Evolutionary conservation across 2,797 vertebrate species (phyloP).

Genomic region (Cyprinodon diabolis): DNA sequence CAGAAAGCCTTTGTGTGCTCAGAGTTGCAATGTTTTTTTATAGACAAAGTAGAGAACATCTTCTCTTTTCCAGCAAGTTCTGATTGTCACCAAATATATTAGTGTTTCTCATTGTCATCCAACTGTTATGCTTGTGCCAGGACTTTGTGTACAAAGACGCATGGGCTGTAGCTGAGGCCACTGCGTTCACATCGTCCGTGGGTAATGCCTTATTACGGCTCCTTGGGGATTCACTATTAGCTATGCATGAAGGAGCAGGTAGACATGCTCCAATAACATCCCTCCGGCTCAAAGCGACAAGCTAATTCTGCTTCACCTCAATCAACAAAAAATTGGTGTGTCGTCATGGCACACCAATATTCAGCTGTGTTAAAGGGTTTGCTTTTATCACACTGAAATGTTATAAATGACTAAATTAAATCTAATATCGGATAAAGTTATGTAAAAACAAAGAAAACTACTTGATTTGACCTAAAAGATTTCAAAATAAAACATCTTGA

Average conservation of each 20-base stretch:
- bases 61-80: conserved; percentile 22
- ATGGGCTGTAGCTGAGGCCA: conserved; percentile 35
- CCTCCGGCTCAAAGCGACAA: conserved; percentile 43
- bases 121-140: conserved; percentile 27
- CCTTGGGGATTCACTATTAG: conserved; percentile 57
- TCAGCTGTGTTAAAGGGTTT: neutral
- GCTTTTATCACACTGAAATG: neutral
- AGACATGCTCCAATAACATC: conserved; percentile 62
- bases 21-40: neutral
- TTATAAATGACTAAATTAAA: neutral
- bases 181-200: conserved; percentile 33
- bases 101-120: conserved; percentile 18
- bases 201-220: conserved; percentile 51
- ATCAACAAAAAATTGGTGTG: conserved; percentile 21
- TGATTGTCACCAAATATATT: conserved; percentile 51
- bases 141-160: conserved; percentile 26
- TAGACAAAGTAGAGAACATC: neutral
- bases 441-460: too few relatives aligned
- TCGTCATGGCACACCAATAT: neutral
- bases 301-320: conserved; percentile 53
- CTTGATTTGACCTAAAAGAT: neutral
- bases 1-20: neutral
- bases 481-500: neutral
- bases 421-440: neutral
- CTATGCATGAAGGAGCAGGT: conserved; percentile 57